Conservation (phyloP, 2,797 vertebrate species). For the Aeoliscus strigatus region DNA sequence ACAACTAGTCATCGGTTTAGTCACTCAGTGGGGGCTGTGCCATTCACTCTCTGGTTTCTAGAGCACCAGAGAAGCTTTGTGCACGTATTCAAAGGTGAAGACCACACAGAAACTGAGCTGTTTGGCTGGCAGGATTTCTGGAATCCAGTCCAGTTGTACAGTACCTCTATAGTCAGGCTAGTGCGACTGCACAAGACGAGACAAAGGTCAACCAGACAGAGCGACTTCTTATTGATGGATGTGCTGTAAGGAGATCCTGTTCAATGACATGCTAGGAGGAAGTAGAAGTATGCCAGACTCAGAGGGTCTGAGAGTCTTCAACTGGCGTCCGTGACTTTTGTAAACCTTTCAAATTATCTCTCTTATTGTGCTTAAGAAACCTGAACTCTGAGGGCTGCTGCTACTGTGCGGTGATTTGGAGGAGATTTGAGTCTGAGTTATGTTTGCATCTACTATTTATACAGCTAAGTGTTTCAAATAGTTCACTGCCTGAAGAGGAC, state of each 20-base stretch:
- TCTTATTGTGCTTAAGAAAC: conserved; percentile 18
- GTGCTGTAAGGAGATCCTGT: conserved; percentile 24
- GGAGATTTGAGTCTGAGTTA: conserved; percentile 61
- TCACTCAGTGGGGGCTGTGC: conserved; percentile 9
- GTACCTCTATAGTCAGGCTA: conserved; percentile 8
- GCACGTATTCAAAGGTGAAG: conserved; percentile 5
- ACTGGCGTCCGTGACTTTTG: conserved; percentile 5
- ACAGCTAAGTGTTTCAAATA: conserved; percentile 59
- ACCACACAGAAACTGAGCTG: conserved; percentile 1
- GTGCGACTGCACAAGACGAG: conserved; percentile 8
- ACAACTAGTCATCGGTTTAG: conserved; percentile 18
- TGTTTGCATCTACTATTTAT: conserved; percentile 67
- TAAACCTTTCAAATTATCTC: conserved; percentile 5
- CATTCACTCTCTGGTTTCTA: not conserved
- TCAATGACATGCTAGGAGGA: conserved; percentile 18
- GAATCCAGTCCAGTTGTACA: conserved; percentile 11
- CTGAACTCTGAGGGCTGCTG: conserved; percentile 21
- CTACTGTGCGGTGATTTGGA: conserved; percentile 28
- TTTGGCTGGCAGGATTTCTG: conserved; percentile 2
- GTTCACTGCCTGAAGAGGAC: conserved; percentile 49
- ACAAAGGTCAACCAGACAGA: conserved; percentile 29
- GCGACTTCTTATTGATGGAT: conserved; percentile 32
- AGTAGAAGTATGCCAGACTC: conserved; percentile 19
- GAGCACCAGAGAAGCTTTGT: conserved; percentile 4
- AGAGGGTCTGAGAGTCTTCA: conserved; percentile 1